Evolutionary conservation across 2,113 vertebrate species (phyloP).

Genomic region (Mesoclemmys tuberculata): DNA sequence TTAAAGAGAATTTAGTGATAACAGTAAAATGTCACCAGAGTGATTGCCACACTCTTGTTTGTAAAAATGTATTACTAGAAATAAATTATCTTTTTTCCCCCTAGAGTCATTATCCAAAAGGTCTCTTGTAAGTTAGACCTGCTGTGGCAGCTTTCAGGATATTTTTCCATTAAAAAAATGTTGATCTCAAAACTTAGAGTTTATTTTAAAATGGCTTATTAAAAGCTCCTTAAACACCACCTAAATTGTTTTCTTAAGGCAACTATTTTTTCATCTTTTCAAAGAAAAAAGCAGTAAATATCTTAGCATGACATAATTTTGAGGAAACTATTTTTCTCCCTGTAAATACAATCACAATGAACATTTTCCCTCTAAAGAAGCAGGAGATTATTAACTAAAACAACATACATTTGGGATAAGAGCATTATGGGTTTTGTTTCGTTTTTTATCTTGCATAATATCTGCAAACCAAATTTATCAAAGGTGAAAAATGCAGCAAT

Average conservation of each 20-base stretch:
- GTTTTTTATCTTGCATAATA: background rate
- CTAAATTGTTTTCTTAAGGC: background rate
- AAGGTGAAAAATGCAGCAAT: background rate
- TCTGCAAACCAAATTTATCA: background rate
- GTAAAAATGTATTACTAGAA: background rate
- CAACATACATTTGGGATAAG: background rate
- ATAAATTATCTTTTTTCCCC: background rate
- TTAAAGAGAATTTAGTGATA: background rate
- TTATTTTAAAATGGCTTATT: background rate
- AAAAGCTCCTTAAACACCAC: background rate
- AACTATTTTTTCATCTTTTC: background rate
- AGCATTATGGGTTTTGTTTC: background rate
- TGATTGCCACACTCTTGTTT: background rate
- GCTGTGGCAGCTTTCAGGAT: background rate
- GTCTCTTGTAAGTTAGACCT: background rate
- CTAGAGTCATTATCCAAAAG: background rate
- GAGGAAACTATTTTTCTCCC: background rate
- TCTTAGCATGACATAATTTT: background rate
- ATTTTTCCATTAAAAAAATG: background rate
- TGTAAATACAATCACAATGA: background rate
- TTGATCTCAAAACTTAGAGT: background rate
- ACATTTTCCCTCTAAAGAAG: background rate
- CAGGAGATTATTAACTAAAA: background rate
- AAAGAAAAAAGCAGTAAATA: background rate
- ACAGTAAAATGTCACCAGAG: background rate